phyloP scores from a whole-genome alignment of 2,888 invertebrate species.

The Lasius fuliginosus region DNA sequence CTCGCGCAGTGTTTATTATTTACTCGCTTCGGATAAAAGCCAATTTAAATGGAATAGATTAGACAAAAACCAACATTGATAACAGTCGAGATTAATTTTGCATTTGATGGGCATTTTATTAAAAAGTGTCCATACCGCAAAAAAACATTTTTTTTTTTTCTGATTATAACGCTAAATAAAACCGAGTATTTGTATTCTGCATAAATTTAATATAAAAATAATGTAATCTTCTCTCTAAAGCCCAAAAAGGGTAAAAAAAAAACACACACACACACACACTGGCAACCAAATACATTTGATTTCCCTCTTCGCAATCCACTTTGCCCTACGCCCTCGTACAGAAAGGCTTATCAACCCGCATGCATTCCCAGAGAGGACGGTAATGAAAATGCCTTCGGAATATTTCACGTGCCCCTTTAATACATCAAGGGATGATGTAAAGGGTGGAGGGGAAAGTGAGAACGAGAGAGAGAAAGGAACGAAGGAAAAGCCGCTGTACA shows the following conservation, averaged over 20 bases:
- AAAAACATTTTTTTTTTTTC: constrained; percentile 32
- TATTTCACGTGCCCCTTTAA: constrained; percentile 67
- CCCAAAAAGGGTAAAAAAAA: background rate
- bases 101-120: constrained; percentile 20
- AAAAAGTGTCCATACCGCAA: background rate
- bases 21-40: constrained; percentile 31
- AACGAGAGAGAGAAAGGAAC: constrained; percentile 12
- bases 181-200: background rate
- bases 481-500: constrained; percentile 40
- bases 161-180: constrained; percentile 24
- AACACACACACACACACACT: background rate
- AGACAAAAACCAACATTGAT: constrained; percentile 38
- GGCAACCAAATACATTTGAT: constrained; percentile 20
- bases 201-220: constrained; percentile 32
- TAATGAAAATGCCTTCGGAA: constrained; percentile 70
- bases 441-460: constrained; percentile 31
- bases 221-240: background rate
- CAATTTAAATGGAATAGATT: constrained; percentile 35
- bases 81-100: constrained; percentile 46
- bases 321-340: constrained; percentile 27
- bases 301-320: constrained; percentile 49
- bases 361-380: constrained; percentile 59
- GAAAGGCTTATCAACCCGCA: constrained; percentile 59
- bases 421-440: constrained; percentile 52
- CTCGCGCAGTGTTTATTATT: constrained; percentile 13